A percentile compares a stretch with the other conserved stretches of the same genome.
phyloP scores from a whole-genome alignment of 2,888 invertebrate species.

The Caenorhabditis japonica region DNA sequence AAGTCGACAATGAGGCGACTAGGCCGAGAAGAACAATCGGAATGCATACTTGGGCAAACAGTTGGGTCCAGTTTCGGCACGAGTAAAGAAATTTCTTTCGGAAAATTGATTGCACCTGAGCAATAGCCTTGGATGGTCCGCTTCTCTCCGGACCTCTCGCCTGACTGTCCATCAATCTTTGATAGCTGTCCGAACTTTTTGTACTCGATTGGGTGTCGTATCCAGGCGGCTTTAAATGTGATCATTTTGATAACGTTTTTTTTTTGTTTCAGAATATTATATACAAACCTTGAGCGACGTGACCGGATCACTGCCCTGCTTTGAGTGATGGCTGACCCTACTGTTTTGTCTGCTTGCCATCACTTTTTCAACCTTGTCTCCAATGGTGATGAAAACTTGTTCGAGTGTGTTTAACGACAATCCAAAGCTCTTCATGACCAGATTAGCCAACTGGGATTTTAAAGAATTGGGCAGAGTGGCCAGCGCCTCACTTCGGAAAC shows the following conservation, averaged over 20 bases:
- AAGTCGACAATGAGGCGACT: conserved; percentile 36
- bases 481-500: conserved; percentile 21
- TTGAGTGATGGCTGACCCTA: conserved; percentile 20
- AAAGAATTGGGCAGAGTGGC: conserved; percentile 22
- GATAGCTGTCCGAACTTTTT: conserved; percentile 48
- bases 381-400: conserved; percentile 59
- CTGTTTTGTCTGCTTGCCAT: conserved; percentile 44
- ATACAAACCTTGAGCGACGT: conserved; percentile 6
- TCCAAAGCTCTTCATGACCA: conserved; percentile 61
- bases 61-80: conserved; percentile 47
- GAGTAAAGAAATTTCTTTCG: conserved; percentile 47
- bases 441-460: conserved; percentile 23
- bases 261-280: too few relatives aligned
- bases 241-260: neutral
- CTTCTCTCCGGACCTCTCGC: conserved; percentile 30
- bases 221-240: conserved; percentile 20
- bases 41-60: conserved; percentile 53
- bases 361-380: conserved; percentile 43
- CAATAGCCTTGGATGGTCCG: conserved; percentile 15
- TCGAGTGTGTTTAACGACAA: conserved; percentile 70
- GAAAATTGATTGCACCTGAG: conserved; percentile 49
- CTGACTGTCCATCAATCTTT: conserved; percentile 51
- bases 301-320: conserved; percentile 10
- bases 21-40: conserved; percentile 52
- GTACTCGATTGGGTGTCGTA: conserved; percentile 51